phyloP scores from a whole-genome alignment of 2,113 vertebrate species.

The Microcebus ravelobensis region DNA sequence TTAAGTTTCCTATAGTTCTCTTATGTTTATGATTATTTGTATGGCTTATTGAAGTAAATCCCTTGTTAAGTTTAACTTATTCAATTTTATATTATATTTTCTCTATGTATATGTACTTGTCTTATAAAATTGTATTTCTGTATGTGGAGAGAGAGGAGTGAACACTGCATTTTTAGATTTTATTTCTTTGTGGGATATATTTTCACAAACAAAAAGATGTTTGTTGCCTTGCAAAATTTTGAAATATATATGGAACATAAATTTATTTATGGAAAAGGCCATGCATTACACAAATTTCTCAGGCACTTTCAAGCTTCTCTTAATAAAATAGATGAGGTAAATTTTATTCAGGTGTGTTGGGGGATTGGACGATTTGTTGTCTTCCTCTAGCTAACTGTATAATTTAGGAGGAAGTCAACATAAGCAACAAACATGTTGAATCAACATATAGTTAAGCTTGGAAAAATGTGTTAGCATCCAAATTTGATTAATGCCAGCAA shows the following conservation, averaged over 20 bases:
- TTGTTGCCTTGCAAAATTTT: slow-evolving; percentile 9
- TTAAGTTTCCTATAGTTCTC: not conserved
- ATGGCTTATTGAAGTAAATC: slow-evolving; percentile 5
- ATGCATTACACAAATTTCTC: not conserved
- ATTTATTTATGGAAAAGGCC: slow-evolving; percentile 41
- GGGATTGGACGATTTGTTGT: not conserved
- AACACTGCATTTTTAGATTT: not conserved
- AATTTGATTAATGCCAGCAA: slow-evolving; percentile 34
- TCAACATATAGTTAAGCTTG: slow-evolving; percentile 28
- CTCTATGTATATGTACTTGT: not conserved
- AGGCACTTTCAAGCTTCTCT: not conserved
- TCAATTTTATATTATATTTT: not conserved
- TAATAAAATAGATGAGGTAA: slow-evolving; percentile 25
- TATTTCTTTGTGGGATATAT: not conserved
- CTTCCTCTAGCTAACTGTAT: slow-evolving; percentile 33
- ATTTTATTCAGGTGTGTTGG: slow-evolving; percentile 51
- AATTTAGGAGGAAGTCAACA: slow-evolving; percentile 55
- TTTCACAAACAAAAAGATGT: slow-evolving; percentile 13
- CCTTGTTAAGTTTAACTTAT: not conserved
- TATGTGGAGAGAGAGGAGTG: not conserved
- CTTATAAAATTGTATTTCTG: not conserved
- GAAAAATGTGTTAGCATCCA: slow-evolving; percentile 35
- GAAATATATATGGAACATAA: not conserved
- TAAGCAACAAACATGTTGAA: slow-evolving; percentile 19
- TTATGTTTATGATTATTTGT: slow-evolving; percentile 17